Evolutionary conservation across 64 coral and sea anemone species (phyloP), one percentile per base, ranked within the genome.

Genomic region (Catalaphyllia jardinei): DNA sequence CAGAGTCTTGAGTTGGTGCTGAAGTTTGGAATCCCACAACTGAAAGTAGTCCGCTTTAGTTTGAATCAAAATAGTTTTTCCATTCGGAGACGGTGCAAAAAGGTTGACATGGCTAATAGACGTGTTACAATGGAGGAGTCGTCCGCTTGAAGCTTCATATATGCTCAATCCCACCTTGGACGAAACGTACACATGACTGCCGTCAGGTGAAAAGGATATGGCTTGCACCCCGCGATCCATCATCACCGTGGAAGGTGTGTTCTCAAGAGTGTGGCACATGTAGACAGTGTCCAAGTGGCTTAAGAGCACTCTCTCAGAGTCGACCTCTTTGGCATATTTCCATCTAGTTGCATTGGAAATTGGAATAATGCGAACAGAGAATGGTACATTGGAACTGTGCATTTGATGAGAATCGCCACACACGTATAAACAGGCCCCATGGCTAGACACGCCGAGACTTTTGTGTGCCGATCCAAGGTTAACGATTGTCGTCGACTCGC

Each of bases 391-490:
- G 2, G 27, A 13, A 42, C 82, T 60, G 20, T 19, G 55, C 22
- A 71, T 29, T 2, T 62, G 28, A 67, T 78, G 71, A 12, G 79
- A 63, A 24, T 64, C 15, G 69, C 78, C 78, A 78, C 87, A 88
- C 24, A 93, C 72, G 31, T 93, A 93, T 20, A 89, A 29, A 77
- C 57, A 80, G 4, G 35, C 67, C 11, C 92, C 79, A 17, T 85
- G 71, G 25, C 71, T 52, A n/a, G 87, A 46, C 11, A 93, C 87
- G 28, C 92, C 92, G 62, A 93, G 82, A 79, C 91, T 87, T 79
- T 55, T 77, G 28, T 76, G 57, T 12, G 20, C 75, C 31, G 79
- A 71, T 35, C 62, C 79, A 54, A 73, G 33, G 16, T 73, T 39
- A 74, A 77, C 10, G 18, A 29, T 3, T 12, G 67, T 51, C 11